These are phyloP conservation scores for Apodemia zela DNA, from an alignment of 2,888 invertebrate genomes.

Conservation along the genomic window DNA sequence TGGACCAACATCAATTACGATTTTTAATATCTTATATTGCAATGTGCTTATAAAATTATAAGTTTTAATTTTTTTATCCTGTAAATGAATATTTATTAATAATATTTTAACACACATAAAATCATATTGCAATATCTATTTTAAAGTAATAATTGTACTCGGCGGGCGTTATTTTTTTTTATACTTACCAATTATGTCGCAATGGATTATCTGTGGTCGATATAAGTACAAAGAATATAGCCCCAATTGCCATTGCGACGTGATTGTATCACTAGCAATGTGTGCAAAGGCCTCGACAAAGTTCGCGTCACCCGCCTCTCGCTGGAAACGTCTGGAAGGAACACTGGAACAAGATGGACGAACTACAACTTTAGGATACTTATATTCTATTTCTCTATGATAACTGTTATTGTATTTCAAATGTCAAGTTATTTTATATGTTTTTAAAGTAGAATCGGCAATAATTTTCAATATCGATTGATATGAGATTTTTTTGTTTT, in stretches of 20 bases:
- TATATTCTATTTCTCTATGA: not conserved
- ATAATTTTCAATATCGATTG: constrained; percentile 24
- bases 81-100: constrained; percentile 1
- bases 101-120: not conserved
- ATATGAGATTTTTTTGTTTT: constrained; percentile 31
- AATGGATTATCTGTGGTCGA: constrained; percentile 42
- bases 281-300: constrained; percentile 69
- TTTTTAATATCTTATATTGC: not conserved
- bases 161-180: constrained; percentile 59
- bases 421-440: not conserved
- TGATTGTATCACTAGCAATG: constrained; percentile 72
- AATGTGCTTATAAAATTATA: not conserved
- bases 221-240: constrained; percentile 18
- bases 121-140: constrained; percentile 17
- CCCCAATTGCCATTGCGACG: constrained; percentile 55
- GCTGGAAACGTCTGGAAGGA: constrained; percentile 44
- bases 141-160: constrained; percentile 49
- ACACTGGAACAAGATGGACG: constrained; percentile 14
- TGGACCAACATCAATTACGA: not conserved
- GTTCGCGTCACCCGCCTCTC: constrained; percentile 69
- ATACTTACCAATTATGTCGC: constrained; percentile 55
- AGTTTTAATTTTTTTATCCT: not conserved
- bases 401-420: constrained; percentile 9
- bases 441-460: constrained; percentile 4
- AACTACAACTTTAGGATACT: constrained; percentile 3